These are phyloP conservation scores for Parapsyche elsis DNA, from an alignment of 1,140 invertebrate species.

Conservation along the genomic window DNA sequence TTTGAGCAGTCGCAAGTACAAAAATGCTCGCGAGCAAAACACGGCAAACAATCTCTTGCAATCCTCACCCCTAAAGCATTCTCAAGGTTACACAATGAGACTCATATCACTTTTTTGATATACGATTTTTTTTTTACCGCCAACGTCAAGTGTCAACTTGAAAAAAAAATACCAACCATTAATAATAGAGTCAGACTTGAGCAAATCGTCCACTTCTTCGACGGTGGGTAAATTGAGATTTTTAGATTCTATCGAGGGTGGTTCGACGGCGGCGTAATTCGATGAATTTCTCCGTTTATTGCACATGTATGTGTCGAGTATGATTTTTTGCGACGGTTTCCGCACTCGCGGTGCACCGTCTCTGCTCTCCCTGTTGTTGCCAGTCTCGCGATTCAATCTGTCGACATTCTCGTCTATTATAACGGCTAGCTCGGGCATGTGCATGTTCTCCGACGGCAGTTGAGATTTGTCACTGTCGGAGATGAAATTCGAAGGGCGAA, in stretches of 20 bases:
- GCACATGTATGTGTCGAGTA: conserved; percentile 51
- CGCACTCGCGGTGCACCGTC: conserved; percentile 10
- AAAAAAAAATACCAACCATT: not conserved
- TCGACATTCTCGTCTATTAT: not conserved
- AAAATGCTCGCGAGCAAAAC: not conserved
- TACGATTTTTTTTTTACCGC: no score
- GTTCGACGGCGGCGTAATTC: not conserved
- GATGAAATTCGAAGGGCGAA: conserved; percentile 1
- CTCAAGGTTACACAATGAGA: not conserved
- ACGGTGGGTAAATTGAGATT: not conserved
- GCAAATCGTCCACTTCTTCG: not conserved
- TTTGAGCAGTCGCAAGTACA: conserved; percentile 21
- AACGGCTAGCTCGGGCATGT: not conserved
- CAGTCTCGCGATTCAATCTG: not conserved
- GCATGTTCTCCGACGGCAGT: not conserved
- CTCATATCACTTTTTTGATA: not conserved
- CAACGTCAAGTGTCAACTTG: no score
- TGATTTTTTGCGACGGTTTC: conserved; percentile 43
- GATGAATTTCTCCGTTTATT: conserved; percentile 37
- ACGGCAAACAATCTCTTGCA: not conserved
- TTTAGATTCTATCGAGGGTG: not conserved
- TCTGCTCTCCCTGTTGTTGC: conserved; percentile 5
- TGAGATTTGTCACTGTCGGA: not conserved
- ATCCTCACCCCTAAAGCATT: not conserved
- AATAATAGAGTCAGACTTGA: not conserved